phyloP scores from a whole-genome alignment of 2,113 vertebrate species.

The Plestiodon gilberti region DNA sequence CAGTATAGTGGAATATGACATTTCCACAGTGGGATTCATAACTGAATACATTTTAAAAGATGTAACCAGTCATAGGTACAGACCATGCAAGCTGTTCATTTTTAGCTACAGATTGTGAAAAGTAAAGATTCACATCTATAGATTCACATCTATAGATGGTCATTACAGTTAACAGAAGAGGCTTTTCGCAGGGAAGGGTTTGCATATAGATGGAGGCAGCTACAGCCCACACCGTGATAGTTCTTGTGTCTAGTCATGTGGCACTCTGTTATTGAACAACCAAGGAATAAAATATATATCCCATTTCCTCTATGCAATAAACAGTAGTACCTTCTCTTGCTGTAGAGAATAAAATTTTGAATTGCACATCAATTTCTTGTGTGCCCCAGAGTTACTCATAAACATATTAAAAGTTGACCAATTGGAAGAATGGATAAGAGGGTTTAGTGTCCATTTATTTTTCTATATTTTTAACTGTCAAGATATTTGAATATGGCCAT shows the following conservation, averaged over 20 bases:
- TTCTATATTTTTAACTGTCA: slow-evolving; percentile 15
- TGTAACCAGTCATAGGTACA: slow-evolving; percentile 1
- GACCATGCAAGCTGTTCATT: neutral
- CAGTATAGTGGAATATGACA: neutral
- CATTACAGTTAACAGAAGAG: slow-evolving; percentile 25
- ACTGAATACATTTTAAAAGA: neutral
- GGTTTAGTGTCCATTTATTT: neutral
- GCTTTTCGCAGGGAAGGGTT: neutral
- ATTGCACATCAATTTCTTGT: slow-evolving; percentile 43
- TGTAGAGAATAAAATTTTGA: slow-evolving; percentile 19
- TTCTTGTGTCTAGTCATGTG: neutral
- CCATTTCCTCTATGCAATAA: neutral
- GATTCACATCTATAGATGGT: neutral
- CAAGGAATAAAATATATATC: neutral
- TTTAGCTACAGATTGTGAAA: slow-evolving; percentile 31
- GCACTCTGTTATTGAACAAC: neutral
- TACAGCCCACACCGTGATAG: neutral
- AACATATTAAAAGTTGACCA: neutral
- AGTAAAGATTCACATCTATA: neutral
- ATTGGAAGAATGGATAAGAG: neutral
- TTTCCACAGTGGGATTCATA: neutral
- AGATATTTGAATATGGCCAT: neutral
- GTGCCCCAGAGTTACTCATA: slow-evolving; percentile 51
- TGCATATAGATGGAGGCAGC: neutral
- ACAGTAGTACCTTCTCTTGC: slow-evolving; percentile 7